A percentile compares a stretch with the other conserved stretches of the same genome.
Evolutionary conservation across 2,113 vertebrate genomes (phyloP).

Genomic region (Spermophilus dauricus): DNA sequence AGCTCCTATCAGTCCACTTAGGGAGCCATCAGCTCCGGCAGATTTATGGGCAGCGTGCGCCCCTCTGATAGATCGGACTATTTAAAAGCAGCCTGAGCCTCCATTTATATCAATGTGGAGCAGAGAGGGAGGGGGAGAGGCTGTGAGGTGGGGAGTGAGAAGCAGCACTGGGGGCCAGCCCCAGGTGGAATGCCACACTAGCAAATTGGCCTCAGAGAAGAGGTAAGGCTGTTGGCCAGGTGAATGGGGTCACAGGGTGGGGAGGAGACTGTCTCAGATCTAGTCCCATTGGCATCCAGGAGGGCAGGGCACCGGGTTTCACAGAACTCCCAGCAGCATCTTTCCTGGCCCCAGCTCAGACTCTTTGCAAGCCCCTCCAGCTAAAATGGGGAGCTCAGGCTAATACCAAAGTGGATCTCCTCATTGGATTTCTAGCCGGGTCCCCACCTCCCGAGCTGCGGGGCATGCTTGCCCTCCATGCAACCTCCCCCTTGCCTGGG

Average conservation of each 20-base stretch:
- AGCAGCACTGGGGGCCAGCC: background rate
- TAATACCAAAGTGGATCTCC: constrained; percentile 69
- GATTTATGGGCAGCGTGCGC: constrained; percentile 88
- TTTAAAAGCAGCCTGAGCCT: constrained; percentile 88
- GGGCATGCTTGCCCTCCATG: constrained; percentile 91
- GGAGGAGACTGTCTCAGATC: background rate
- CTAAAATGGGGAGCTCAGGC: constrained; percentile 3
- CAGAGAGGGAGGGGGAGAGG: constrained; percentile 73
- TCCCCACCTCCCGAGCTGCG: constrained; percentile 89
- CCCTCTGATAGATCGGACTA: constrained; percentile 89
- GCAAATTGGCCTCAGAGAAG: constrained; percentile 37
- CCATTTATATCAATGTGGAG: constrained; percentile 87
- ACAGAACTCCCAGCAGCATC: background rate
- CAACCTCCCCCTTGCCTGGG: constrained; percentile 92
- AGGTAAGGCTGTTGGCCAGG: constrained; percentile 37
- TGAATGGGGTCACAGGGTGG: constrained; percentile 49
- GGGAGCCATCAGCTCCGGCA: constrained; percentile 88
- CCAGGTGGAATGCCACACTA: background rate
- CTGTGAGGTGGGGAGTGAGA: constrained; percentile 40
- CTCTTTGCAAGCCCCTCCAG: constrained; percentile 7
- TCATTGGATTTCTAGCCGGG: constrained; percentile 92
- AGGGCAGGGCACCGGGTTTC: background rate
- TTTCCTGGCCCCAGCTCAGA: background rate
- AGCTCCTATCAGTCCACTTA: constrained; percentile 89
- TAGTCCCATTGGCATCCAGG: background rate